phyloP scores from a whole-genome alignment of 2,888 invertebrate species.

The Acanthosepion pharaonis region DNA sequence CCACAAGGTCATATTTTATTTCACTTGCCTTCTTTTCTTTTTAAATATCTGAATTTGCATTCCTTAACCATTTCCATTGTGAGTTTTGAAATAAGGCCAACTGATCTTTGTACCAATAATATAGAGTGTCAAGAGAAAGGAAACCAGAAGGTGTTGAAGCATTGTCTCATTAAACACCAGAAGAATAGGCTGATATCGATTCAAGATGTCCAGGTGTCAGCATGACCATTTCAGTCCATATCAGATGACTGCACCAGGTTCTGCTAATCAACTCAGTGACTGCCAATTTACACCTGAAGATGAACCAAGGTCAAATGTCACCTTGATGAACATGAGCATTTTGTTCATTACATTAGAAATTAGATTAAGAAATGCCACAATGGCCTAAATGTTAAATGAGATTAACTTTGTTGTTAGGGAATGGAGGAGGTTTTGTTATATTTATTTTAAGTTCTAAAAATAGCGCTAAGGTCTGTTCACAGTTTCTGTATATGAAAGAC shows the following conservation, averaged over 20 bases:
- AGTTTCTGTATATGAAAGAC: background rate
- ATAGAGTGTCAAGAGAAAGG: background rate
- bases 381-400: background rate
- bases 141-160: background rate
- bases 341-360: constrained; percentile 13
- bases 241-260: constrained; percentile 33
- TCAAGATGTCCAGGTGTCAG: constrained; percentile 23
- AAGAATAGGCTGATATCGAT: constrained; percentile 17
- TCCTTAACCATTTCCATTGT: background rate
- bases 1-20: no score
- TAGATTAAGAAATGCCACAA: background rate
- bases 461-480: background rate
- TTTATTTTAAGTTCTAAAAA: background rate
- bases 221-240: constrained; percentile 9
- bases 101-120: background rate
- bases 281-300: constrained; percentile 33
- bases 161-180: background rate
- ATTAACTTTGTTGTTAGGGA: background rate
- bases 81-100: background rate
- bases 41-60: background rate
- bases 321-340: background rate
- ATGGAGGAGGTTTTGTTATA: background rate
- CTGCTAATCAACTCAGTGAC: constrained; percentile 4
- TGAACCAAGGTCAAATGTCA: background rate
- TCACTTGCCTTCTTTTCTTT: background rate